Conservation (phyloP, 2,888 invertebrate species). For the Lochmaea capreae region DNA sequence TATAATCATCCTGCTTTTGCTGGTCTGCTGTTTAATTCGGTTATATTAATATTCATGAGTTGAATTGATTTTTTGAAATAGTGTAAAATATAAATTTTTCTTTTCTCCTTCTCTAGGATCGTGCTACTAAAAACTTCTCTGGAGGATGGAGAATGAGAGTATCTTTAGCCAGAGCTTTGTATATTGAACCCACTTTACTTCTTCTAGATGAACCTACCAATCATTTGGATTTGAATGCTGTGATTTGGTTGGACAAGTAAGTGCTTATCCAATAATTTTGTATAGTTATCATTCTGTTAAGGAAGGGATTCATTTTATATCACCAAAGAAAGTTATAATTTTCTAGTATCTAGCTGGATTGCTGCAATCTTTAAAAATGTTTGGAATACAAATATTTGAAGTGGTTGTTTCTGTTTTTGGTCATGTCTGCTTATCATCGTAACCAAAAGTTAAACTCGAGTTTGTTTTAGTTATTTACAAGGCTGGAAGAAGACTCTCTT, state of each 20-base stretch:
- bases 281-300: too few relatives aligned
- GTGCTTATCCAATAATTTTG: constrained; percentile 54
- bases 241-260: constrained; percentile 99
- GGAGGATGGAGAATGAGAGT: constrained; percentile 99
- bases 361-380: too few relatives aligned
- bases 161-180: constrained; percentile 94
- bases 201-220: constrained; percentile 99
- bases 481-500: constrained; percentile 98
- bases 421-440: too few relatives aligned
- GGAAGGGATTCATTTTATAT: too few relatives aligned
- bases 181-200: constrained; percentile 96
- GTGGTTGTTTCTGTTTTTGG: too few relatives aligned
- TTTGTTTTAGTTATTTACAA: constrained; percentile 84
- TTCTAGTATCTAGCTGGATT: too few relatives aligned
- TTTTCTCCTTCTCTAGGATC: constrained; percentile 66
- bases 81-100: neutral
- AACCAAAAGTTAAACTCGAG: too few relatives aligned
- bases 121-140: constrained; percentile 90
- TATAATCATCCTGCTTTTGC: neutral
- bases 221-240: constrained; percentile 98
- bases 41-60: neutral
- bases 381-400: too few relatives aligned
- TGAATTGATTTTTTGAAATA: neutral
- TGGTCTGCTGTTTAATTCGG: neutral
- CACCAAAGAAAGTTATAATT: too few relatives aligned